These are phyloP conservation scores for Herpailurus yagouaroundi DNA, from an alignment of 2,113 vertebrate genomes.

Conservation along the genomic window DNA sequence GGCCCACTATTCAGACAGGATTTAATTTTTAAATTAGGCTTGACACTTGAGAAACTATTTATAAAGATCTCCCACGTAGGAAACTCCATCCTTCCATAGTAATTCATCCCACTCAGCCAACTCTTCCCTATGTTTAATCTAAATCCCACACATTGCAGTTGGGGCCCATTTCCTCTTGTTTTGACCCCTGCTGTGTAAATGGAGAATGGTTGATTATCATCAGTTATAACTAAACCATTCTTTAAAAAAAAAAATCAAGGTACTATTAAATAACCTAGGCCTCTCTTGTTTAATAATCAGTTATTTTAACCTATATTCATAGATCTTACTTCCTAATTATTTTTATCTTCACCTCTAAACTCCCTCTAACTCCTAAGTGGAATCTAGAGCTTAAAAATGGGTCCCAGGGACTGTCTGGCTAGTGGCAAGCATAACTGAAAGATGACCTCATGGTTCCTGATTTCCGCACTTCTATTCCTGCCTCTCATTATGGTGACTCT, in stretches of 20 bases:
- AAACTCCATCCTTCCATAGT: slow-evolving; percentile 60
- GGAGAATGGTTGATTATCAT: slow-evolving; percentile 51
- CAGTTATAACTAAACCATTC: slow-evolving; percentile 52
- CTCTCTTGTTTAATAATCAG: slow-evolving; percentile 19
- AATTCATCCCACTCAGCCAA: slow-evolving; percentile 45
- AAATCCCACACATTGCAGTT: slow-evolving; percentile 57
- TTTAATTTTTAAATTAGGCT: slow-evolving; percentile 69
- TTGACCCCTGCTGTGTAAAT: slow-evolving; percentile 54
- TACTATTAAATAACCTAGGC: slow-evolving; percentile 21
- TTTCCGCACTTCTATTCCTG: neutral
- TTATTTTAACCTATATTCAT: slow-evolving; percentile 59
- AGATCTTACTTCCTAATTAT: slow-evolving; percentile 53
- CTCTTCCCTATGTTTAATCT: slow-evolving; percentile 53
- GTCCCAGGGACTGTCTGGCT: neutral
- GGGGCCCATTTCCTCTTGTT: slow-evolving; percentile 62
- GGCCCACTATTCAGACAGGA: neutral
- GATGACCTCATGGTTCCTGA: neutral
- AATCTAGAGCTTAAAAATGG: slow-evolving; percentile 41
- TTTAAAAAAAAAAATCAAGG: neutral
- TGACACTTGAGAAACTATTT: slow-evolving; percentile 65
- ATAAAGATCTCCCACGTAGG: slow-evolving; percentile 64
- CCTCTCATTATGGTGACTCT: neutral
- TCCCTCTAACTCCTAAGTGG: neutral
- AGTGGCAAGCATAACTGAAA: neutral
- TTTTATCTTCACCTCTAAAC: slow-evolving; percentile 31